Conservation (phyloP, 2,113 vertebrate species). For the Candoia aspera region DNA sequence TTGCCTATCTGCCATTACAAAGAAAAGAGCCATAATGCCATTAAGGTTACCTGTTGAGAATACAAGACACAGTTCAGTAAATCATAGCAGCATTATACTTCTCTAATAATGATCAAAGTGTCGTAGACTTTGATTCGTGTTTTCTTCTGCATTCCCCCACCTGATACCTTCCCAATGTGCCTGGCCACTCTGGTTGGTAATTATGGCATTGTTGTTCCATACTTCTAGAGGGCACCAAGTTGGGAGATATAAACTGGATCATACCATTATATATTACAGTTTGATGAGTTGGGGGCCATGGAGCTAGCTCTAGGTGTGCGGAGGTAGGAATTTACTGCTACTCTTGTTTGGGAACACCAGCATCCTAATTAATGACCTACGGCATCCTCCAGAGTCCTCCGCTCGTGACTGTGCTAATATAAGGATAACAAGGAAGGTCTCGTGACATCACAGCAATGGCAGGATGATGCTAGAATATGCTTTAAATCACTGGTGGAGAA, state of each 20-base stretch:
- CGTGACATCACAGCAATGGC: background rate
- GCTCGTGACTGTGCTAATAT: background rate
- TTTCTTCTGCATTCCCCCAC: background rate
- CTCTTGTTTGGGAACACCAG: background rate
- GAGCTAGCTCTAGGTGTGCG: background rate
- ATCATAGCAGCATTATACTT: background rate
- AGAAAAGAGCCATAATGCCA: background rate
- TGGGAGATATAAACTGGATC: background rate
- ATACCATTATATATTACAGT: background rate
- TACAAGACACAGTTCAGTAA: background rate
- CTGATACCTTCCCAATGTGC: background rate
- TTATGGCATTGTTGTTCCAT: background rate
- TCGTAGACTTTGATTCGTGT: background rate
- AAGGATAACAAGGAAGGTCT: background rate
- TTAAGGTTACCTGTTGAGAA: no score
- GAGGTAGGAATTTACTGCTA: background rate
- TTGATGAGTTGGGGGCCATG: background rate
- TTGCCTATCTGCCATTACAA: background rate
- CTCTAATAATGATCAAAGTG: background rate
- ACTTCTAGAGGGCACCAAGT: background rate
- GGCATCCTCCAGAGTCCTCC: background rate
- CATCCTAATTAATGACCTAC: background rate
- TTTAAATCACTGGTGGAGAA: background rate
- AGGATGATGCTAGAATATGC: background rate
- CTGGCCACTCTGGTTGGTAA: background rate